Evolutionary conservation across 2,888 invertebrate genomes (phyloP).

Genomic region (Zeuzera pyrina): DNA sequence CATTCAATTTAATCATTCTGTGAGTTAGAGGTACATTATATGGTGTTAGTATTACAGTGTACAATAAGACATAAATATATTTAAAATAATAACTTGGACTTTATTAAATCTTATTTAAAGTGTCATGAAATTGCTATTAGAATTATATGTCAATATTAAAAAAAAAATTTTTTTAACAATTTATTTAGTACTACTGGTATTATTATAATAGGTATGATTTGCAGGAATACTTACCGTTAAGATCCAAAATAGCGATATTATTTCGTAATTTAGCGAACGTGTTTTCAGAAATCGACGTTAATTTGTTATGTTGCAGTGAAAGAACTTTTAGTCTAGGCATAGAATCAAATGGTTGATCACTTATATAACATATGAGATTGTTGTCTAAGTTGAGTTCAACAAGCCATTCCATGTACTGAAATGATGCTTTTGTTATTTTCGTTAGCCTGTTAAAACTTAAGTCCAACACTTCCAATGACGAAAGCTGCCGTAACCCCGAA

Average conservation of each 20-base stretch:
- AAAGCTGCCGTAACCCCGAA: constrained; percentile 80
- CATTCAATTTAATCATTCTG: no score
- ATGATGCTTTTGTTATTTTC: constrained; percentile 78
- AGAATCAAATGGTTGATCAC: constrained; percentile 85
- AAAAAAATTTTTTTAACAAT: constrained; percentile 2
- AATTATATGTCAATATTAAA: constrained; percentile 1
- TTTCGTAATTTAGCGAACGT: constrained; percentile 83
- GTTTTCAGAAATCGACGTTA: constrained; percentile 81
- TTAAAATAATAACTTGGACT: no score
- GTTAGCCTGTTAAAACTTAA: constrained; percentile 84
- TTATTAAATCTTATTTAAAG: not conserved
- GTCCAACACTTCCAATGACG: constrained; percentile 88
- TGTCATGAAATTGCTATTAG: not conserved
- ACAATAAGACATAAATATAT: no score
- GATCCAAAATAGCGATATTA: constrained; percentile 86
- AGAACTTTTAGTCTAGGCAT: constrained; percentile 89
- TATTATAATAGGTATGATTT: not conserved
- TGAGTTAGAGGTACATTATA: no score
- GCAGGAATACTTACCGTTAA: constrained; percentile 77
- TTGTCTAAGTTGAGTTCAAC: constrained; percentile 90
- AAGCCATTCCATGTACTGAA: constrained; percentile 86
- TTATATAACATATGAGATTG: constrained; percentile 85
- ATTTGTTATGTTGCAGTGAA: constrained; percentile 82
- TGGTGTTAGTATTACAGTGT: no score
- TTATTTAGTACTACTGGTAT: not conserved